Percentiles rank a stretch among this genome's conserved stretches.
phyloP scores from a whole-genome alignment of 2,888 invertebrate species.

The Gibbula magus region DNA sequence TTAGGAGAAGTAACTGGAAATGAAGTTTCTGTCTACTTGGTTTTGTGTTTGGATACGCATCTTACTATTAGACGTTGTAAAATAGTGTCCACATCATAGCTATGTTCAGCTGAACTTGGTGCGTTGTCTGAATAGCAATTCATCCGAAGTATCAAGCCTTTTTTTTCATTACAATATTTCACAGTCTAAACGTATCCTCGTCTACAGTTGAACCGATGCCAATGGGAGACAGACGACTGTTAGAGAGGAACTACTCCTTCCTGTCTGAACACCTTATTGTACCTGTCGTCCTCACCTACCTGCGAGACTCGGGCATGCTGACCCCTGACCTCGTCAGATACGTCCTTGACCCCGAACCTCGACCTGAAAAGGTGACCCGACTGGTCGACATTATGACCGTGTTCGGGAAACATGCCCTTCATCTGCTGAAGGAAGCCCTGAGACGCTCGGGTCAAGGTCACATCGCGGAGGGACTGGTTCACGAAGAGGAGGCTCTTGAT shows the following conservation, averaged over 20 bases:
- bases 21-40: too few relatives aligned
- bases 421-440: background rate
- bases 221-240: background rate
- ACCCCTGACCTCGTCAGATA: background rate
- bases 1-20: too few relatives aligned
- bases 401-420: background rate
- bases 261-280: background rate
- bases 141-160: too few relatives aligned
- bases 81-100: too few relatives aligned
- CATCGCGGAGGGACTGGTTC: background rate
- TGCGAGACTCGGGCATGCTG: background rate
- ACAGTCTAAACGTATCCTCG: background rate
- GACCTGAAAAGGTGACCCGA: background rate
- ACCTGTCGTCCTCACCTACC: background rate
- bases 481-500: background rate
- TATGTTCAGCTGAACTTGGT: too few relatives aligned
- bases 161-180: too few relatives aligned
- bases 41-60: too few relatives aligned
- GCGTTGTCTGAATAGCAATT: too few relatives aligned
- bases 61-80: too few relatives aligned
- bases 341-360: background rate
- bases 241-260: background rate
- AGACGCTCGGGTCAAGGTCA: background rate
- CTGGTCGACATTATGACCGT: conserved; percentile 2
- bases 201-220: background rate